Percentiles rank a stretch among this genome's conserved stretches.
These are phyloP conservation scores for Pygoscelis adeliae DNA, from an alignment of 2,113 vertebrate genomes.

Conservation along the genomic window DNA sequence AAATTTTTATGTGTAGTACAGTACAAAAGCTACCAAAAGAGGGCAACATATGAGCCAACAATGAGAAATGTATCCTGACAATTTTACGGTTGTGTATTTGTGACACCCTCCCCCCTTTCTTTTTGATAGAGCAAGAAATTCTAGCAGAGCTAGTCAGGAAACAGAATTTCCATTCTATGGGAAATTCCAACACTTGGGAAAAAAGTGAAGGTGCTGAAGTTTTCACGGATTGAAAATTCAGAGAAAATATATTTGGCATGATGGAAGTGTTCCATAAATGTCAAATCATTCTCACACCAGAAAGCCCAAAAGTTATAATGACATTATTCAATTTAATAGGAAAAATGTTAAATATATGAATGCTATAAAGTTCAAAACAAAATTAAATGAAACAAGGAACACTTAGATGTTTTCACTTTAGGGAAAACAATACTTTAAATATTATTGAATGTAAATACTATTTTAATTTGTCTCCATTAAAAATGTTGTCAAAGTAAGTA, in stretches of 20 bases:
- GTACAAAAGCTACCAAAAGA: slow-evolving; percentile 69
- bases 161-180: slow-evolving; percentile 1
- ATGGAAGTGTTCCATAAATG: slow-evolving; percentile 26
- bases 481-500: background rate
- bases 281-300: slow-evolving; percentile 33
- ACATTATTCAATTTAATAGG: slow-evolving; percentile 13
- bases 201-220: slow-evolving; percentile 18
- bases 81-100: background rate
- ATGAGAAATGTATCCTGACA: slow-evolving; percentile 54
- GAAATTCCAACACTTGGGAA: background rate
- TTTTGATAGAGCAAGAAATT: background rate
- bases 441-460: background rate
- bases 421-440: background rate
- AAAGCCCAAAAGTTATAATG: background rate
- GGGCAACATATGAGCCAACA: slow-evolving; percentile 69
- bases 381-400: background rate
- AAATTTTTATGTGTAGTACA: slow-evolving; percentile 51
- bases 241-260: slow-evolving; percentile 7
- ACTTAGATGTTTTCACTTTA: background rate
- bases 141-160: background rate
- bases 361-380: background rate
- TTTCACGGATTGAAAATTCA: slow-evolving; percentile 4
- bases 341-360: slow-evolving; percentile 19
- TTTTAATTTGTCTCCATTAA: background rate
- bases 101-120: background rate